Conservation (phyloP, 2,113 vertebrate species). For the Lynx canadensis region DNA sequence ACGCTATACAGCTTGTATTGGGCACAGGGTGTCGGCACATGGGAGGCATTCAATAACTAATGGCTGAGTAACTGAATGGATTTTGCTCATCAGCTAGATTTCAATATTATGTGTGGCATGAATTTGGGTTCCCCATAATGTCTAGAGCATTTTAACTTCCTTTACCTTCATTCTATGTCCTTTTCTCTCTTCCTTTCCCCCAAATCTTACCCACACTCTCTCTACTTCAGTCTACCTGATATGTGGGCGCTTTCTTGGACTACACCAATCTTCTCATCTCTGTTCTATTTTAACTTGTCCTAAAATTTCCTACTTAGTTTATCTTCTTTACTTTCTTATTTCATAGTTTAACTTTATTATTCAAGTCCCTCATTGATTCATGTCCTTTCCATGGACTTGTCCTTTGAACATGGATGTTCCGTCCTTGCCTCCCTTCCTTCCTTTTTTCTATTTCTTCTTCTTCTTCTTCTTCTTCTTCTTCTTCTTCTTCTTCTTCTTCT, state of each 20-base stretch:
- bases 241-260: background rate
- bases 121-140: background rate
- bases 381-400: background rate
- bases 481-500: background rate
- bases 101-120: background rate
- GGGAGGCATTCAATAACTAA: background rate
- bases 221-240: background rate
- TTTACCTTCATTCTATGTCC: background rate
- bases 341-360: background rate
- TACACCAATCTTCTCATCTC: background rate
- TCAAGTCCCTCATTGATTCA: background rate
- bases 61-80: background rate
- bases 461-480: too few relatives aligned
- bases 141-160: background rate
- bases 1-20: too few relatives aligned
- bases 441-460: too few relatives aligned
- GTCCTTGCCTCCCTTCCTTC: accelerated
- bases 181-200: background rate
- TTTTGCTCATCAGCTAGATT: background rate
- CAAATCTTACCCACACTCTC: background rate
- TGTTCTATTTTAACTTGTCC: background rate
- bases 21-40: background rate
- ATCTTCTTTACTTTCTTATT: background rate
- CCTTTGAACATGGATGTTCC: background rate
- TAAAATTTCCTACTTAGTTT: background rate